Conservation (phyloP, 2,113 vertebrate species). For the Ploceus nigricollis region DNA sequence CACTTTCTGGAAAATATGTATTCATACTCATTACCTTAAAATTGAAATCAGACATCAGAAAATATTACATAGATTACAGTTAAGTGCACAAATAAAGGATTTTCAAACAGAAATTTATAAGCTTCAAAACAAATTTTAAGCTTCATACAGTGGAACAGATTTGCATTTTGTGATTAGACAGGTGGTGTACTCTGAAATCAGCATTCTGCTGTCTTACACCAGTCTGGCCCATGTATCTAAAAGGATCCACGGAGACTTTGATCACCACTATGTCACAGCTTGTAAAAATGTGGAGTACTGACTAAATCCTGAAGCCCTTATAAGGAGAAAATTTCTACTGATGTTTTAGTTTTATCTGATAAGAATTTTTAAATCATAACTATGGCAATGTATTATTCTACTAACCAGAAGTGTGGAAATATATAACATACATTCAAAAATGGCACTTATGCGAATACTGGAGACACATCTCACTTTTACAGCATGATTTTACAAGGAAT, state of each 20-base stretch:
- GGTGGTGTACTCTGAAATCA: background rate
- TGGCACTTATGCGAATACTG: background rate
- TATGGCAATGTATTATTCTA: background rate
- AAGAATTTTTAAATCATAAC: background rate
- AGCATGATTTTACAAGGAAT: background rate
- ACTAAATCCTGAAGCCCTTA: slow-evolving; percentile 20
- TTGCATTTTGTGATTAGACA: slow-evolving; percentile 5
- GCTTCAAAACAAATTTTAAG: background rate
- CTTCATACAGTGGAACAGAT: background rate
- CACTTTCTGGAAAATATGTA: background rate
- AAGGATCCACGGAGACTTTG: background rate
- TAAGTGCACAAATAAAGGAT: background rate
- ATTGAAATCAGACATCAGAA: background rate
- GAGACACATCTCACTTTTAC: background rate
- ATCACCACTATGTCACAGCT: background rate
- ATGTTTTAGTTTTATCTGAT: background rate
- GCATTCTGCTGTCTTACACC: background rate
- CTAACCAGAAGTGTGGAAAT: background rate
- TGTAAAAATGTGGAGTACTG: background rate
- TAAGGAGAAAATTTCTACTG: background rate
- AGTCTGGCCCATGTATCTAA: background rate
- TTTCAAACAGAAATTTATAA: background rate
- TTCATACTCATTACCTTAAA: slow-evolving; percentile 3
- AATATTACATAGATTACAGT: background rate
- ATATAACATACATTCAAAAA: slow-evolving; percentile 5